Base-by-base conservation (phyloP, 2,113 vertebrate genomes). In the Phylloscopus trochilus region DNA sequence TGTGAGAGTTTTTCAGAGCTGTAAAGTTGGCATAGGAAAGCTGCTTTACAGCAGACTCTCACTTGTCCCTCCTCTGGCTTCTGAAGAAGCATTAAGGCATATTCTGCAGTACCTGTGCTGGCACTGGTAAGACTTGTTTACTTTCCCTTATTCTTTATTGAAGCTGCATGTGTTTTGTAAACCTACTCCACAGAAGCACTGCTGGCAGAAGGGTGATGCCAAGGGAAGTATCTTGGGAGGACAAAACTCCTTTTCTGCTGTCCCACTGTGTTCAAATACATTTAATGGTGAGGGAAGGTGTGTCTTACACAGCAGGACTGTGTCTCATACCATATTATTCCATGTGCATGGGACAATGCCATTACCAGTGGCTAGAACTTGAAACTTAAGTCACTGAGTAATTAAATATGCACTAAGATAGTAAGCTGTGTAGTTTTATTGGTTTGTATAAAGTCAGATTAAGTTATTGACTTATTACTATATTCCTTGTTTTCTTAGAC, bases 71-170 rank as follows among this genome's bases (percentile, higher is more conserved):
- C 11, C 66, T 64, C 69, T 68, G 52, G 23, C 68, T 92, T 84
- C 78, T 87, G 43, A 84, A 84, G 43, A 77, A 75, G 43, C 2
- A 1, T 46, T 51, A 58, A 39, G 55, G 28, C 24, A 41, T 46
- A 49, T 8, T 66, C 74, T 87, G 63, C 4, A 2, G n/a, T 26
- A 39, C 17, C 59, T 2, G 1, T 28, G 27, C 28, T 92, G 56
- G 72, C 44, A 17, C 41, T 93, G 92, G 95, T 96, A 95, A 96
- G 56, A n/a, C 47, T 88, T 63, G 7, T 39, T 89, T 69, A 27
- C 66, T 85, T 81, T 72, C n/a, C 20, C 10, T 84, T 87, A n/a
- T 41, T 86, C 39, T 86, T 83, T 67, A 49, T 11, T 28, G 16
- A 84, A 72, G 20, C 27, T 44, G 12, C 28, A 8, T 60, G n/a